phyloP scores from a whole-genome alignment of 2,797 vertebrate genomes.

The Lepilemur ruficaudatus region DNA sequence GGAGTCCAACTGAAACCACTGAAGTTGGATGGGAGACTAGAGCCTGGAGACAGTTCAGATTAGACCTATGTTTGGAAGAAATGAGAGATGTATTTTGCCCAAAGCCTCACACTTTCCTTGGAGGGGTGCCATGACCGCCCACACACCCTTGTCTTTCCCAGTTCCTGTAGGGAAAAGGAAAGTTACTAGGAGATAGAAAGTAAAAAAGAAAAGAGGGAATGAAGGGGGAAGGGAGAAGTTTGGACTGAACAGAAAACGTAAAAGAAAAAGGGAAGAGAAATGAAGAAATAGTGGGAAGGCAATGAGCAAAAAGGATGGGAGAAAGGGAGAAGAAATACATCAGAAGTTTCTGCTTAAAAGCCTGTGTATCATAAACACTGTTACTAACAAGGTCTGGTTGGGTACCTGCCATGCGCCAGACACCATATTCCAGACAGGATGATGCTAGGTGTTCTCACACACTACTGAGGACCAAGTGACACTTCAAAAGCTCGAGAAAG shows the following conservation, averaged over 20 bases:
- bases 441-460: background rate
- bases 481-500: background rate
- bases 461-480: background rate
- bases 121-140: constrained; percentile 83
- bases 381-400: background rate
- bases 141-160: constrained; percentile 85
- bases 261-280: background rate
- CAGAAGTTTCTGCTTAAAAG: background rate
- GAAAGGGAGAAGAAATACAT: constrained; percentile 64
- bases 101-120: constrained; percentile 88
- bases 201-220: background rate
- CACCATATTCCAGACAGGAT: background rate
- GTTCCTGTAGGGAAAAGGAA: constrained; percentile 80
- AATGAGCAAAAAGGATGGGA: background rate
- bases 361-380: background rate
- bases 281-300: background rate
- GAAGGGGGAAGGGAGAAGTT: background rate
- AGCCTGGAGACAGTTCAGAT: constrained; percentile 85
- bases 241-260: background rate
- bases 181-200: constrained; percentile 66
- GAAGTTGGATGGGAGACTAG: constrained; percentile 79
- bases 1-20: constrained; percentile 80
- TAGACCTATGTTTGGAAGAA: constrained; percentile 88
- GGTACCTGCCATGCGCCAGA: background rate
- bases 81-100: constrained; percentile 87